Percentiles rank a stretch among this genome's conserved stretches.
Conservation (phyloP, 2,113 vertebrate species). For the Passerina amoena region DNA sequence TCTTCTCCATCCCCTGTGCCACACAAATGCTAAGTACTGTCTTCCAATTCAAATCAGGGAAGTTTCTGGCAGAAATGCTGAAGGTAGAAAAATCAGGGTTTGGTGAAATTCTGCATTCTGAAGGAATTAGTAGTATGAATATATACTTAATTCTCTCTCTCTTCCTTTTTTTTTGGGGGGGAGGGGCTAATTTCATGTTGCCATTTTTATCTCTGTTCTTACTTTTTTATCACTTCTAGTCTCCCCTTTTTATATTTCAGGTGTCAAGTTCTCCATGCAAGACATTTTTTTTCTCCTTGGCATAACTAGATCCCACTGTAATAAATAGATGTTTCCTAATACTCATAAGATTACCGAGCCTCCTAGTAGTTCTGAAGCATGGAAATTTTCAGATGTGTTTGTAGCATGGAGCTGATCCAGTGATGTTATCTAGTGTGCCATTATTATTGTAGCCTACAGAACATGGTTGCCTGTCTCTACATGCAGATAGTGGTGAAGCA, state of each 20-base stretch:
- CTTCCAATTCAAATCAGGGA: not conserved
- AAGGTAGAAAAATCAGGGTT: not conserved
- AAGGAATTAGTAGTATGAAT: not conserved
- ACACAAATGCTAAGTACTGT: not conserved
- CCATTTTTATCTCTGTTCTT: not conserved
- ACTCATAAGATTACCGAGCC: not conserved
- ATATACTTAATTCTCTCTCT: not conserved
- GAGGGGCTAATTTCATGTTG: not conserved
- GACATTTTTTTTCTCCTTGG: not conserved
- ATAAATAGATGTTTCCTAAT: not conserved
- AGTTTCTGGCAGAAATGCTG: not conserved
- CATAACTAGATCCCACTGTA: not conserved
- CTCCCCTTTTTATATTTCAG: not conserved
- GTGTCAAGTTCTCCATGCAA: not conserved
- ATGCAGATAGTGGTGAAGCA: slow-evolving; percentile 3
- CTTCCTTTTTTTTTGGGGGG: not conserved
- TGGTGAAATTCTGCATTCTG: not conserved
- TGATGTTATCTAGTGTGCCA: not conserved
- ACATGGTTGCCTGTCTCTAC: not conserved
- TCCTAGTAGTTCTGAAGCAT: not conserved
- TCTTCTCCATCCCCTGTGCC: not conserved
- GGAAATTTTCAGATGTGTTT: slow-evolving; percentile 6
- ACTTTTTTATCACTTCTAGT: not conserved
- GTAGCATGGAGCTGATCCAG: not conserved
- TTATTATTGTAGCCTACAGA: not conserved